Conservation (phyloP, 1,140 invertebrate species). For the Anadara kagoshimensis region DNA sequence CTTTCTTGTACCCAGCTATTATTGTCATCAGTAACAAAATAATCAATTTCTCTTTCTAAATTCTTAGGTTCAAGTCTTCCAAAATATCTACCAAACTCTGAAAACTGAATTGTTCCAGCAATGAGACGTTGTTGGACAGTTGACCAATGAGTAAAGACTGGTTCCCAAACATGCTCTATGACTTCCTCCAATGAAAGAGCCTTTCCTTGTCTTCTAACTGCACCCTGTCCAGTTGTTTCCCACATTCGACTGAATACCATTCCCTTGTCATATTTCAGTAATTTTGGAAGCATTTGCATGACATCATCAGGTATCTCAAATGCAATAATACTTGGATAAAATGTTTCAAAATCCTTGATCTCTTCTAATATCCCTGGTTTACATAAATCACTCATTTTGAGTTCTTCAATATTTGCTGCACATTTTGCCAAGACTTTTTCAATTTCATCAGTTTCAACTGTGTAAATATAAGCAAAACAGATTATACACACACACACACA, state of each 20-base stretch:
- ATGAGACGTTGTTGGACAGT: conserved; percentile 23
- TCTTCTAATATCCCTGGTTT: background rate
- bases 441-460: no score
- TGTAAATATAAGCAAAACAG: no score
- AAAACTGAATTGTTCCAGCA: conserved; percentile 34
- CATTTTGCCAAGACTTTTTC: no score
- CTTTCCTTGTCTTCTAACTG: background rate
- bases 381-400: no score
- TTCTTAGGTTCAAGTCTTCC: conserved; percentile 13
- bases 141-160: conserved; percentile 23
- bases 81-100: conserved; percentile 32
- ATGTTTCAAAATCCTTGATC: background rate
- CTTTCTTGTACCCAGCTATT: conserved; percentile 31
- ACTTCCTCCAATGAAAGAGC: conserved; percentile 22
- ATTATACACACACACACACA: no score
- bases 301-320: background rate
- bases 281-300: conserved; percentile 7
- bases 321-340: conserved; percentile 10
- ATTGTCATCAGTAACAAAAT: background rate
- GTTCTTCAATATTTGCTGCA: no score
- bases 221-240: conserved; percentile 8
- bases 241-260: conserved; percentile 19
- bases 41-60: conserved; percentile 27
- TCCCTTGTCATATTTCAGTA: conserved; percentile 12
- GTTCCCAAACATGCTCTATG: conserved; percentile 36